These are phyloP conservation scores for Chaetura pelagica DNA, from an alignment of 2,113 vertebrate genomes.

Conservation along the genomic window DNA sequence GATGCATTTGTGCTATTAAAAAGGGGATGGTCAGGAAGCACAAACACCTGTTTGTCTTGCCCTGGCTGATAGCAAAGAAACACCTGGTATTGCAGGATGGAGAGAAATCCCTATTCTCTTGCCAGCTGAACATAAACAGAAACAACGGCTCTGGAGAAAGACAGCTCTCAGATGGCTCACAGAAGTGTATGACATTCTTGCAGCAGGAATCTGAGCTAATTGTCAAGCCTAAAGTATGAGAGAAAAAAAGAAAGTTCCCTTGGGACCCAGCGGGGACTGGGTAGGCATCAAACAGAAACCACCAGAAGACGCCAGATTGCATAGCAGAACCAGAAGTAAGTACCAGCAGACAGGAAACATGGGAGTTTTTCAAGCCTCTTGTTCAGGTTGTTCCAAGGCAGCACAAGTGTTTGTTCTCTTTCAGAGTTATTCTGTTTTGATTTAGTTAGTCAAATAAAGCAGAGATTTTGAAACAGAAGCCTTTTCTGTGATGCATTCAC, in stretches of 20 bases:
- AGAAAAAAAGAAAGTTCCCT: not conserved
- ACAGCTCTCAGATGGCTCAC: not conserved
- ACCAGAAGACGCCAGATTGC: not conserved
- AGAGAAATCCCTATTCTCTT: not conserved
- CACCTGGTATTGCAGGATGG: not conserved
- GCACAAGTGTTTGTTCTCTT: not conserved
- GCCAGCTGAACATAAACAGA: not conserved
- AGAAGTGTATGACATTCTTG: not conserved
- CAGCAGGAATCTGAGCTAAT: not conserved
- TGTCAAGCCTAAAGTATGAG: not conserved
- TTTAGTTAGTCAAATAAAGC: not conserved
- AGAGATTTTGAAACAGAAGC: not conserved
- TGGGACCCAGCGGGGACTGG: rapidly evolving
- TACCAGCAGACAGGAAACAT: not conserved
- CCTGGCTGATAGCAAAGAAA: not conserved
- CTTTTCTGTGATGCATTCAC: not conserved
- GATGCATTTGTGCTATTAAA: not conserved
- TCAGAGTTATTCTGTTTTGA: not conserved
- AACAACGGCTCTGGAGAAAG: not conserved
- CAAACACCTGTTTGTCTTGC: not conserved
- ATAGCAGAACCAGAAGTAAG: not conserved
- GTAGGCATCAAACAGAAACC: not conserved
- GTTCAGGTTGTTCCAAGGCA: not conserved
- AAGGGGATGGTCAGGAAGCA: not conserved
- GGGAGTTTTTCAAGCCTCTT: not conserved